A percentile compares a stretch with the other conserved stretches of the same genome.
Evolutionary conservation across 2,113 vertebrate genomes (phyloP).

Genomic region (Corythaeola cristata): DNA sequence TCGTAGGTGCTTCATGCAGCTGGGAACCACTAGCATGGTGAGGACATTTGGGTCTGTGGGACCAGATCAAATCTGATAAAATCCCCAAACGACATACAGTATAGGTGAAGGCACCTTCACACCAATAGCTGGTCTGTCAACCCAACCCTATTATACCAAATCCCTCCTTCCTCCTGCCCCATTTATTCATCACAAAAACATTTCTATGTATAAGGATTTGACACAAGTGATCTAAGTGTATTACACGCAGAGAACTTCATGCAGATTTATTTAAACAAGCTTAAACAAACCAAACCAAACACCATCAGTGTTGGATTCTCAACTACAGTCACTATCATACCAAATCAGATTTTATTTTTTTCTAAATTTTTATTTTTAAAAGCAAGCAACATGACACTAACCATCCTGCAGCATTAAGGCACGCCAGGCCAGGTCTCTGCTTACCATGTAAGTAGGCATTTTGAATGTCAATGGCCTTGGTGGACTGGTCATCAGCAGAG

Average conservation of each 20-base stretch:
- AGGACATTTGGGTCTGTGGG: neutral
- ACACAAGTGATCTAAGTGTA: neutral
- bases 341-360: neutral
- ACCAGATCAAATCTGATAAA: neutral
- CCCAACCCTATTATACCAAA: neutral
- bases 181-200: neutral
- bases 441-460: constrained; percentile 85
- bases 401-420: neutral
- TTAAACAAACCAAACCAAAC: neutral
- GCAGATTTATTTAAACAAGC: neutral
- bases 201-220: neutral
- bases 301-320: neutral
- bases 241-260: neutral
- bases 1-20: neutral
- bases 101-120: neutral
- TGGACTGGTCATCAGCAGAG: constrained; percentile 85
- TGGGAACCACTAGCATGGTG: neutral
- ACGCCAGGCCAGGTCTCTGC: neutral
- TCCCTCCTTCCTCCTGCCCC: neutral
- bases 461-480: constrained; percentile 90
- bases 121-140: accelerated
- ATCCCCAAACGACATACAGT: neutral
- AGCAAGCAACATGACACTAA: neutral
- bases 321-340: neutral
- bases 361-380: neutral